Base-by-base conservation (phyloP, 2,797 vertebrate species). In the Urosaurus nigricauda region DNA sequence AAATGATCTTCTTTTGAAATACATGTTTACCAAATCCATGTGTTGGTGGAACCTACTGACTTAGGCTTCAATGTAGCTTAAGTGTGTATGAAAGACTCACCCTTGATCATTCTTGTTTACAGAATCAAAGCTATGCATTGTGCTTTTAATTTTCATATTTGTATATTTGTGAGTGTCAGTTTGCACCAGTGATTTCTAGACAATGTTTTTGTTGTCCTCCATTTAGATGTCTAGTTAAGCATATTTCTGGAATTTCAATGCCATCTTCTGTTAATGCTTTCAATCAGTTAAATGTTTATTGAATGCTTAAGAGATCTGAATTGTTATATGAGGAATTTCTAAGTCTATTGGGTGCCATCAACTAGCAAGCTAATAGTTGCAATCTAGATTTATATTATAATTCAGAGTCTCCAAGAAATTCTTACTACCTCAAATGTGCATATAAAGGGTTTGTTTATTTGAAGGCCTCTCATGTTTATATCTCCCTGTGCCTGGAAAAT, bases 161-260 rank as follows among this genome's bases (percentile, higher is more conserved):
- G n/a, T 35, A 68, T 35, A n/a, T 65, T 26, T 85, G 9, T 63
- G 8, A 32, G 26, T 85, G 37, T 78, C 24, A 40, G 8, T 60
- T 32, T 60, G 71, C 14, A 40, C 35, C 58, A 51, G 12, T 29
- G n/a, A 35, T 87, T 37, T 12, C 51, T 35, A 81, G 17, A 58
- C 51, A 73, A 24, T 56, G 19, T 80, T 73, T 74, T 79, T 73
- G 26, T n/a, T 58, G 35, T 81, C 56, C 51, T 80, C 63, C 43
- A 8, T 71, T 58, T 73, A 56, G 35, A 68, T 35, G 16, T 53
- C 60, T 51, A 56, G n/a, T 87, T 70, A 85, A 58, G n/a, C 63
- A 79, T 87, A 71, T 70, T 71, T 70, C 26, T 87, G 77, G 63
- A 56, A 71, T 80, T 58, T 47, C 53, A 73, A 8, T 82, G 65